Conservation (phyloP, 2,888 invertebrate species). For the Drosophila kokeensis region DNA sequence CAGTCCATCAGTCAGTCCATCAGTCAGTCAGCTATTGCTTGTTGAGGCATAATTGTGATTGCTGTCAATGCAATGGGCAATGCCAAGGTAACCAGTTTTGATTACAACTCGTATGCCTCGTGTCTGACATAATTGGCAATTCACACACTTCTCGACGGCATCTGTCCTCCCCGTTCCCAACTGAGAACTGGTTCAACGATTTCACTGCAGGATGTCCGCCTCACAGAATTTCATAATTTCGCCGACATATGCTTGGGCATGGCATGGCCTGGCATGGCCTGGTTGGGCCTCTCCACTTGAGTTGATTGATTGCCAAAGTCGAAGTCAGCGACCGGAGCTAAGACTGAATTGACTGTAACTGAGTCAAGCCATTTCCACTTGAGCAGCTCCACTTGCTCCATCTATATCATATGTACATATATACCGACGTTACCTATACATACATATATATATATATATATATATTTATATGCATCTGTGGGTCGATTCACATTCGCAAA, state of each 20-base stretch:
- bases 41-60: conserved; percentile 35
- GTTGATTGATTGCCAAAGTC: conserved; percentile 73
- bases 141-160: conserved; percentile 28
- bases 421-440: too few species aligned
- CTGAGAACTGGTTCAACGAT: conserved; percentile 24
- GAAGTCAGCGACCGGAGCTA: conserved; percentile 21
- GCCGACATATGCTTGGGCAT: conserved; percentile 24
- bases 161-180: neutral
- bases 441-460: too few species aligned
- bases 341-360: conserved; percentile 26
- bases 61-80: conserved; percentile 47
- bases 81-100: conserved; percentile 78
- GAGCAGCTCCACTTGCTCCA: conserved; percentile 35
- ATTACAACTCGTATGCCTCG: conserved; percentile 50
- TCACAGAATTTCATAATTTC: conserved; percentile 71
- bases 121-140: conserved; percentile 68
- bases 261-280: neutral
- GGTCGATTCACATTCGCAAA: conserved; percentile 40
- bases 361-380: conserved; percentile 65
- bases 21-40: conserved; percentile 7
- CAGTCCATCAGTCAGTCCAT: conserved; percentile 13
- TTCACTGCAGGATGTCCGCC: conserved; percentile 65
- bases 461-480: conserved; percentile 23
- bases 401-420: neutral
- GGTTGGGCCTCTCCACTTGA: conserved; percentile 46